Conservation (phyloP, 2,797 vertebrate genomes). For the Alectoris magna region DNA sequence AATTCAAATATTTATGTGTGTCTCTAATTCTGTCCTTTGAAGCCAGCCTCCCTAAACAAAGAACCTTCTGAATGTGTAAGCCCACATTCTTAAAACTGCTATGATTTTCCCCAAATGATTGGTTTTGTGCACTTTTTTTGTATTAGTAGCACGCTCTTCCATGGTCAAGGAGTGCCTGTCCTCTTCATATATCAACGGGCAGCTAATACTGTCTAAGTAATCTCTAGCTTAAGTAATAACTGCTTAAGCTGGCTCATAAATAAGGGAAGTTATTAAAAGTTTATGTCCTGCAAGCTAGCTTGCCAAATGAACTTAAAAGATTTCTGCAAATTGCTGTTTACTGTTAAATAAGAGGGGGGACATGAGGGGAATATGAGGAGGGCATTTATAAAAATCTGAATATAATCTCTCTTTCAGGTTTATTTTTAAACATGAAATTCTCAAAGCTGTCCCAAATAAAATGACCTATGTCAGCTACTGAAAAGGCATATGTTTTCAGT, state of each 20-base stretch:
- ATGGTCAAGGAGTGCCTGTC: background rate
- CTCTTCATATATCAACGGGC: background rate
- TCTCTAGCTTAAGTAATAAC: background rate
- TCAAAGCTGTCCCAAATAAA: background rate
- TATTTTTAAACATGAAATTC: background rate
- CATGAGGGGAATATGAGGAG: no score
- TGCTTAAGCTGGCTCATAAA: background rate
- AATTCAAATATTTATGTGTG: background rate
- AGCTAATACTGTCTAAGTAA: background rate
- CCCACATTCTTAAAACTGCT: background rate
- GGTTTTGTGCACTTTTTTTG: background rate
- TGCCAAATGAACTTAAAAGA: background rate
- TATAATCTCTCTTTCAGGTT: background rate
- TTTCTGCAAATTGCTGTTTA: background rate
- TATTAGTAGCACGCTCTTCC: background rate
- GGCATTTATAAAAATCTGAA: rapidly evolving
- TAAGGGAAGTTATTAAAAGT: background rate
- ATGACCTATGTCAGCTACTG: background rate
- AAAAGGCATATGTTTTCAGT: background rate
- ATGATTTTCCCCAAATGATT: no score
- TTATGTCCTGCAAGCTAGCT: background rate
- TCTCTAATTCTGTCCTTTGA: background rate
- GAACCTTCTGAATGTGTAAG: background rate
- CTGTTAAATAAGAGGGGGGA: background rate
- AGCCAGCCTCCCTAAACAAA: background rate